Percentiles rank a stretch among this genome's conserved stretches.
These are phyloP conservation scores for Solenopsis fugax DNA, from an alignment of 1,140 invertebrate species.

Conservation along the genomic window DNA sequence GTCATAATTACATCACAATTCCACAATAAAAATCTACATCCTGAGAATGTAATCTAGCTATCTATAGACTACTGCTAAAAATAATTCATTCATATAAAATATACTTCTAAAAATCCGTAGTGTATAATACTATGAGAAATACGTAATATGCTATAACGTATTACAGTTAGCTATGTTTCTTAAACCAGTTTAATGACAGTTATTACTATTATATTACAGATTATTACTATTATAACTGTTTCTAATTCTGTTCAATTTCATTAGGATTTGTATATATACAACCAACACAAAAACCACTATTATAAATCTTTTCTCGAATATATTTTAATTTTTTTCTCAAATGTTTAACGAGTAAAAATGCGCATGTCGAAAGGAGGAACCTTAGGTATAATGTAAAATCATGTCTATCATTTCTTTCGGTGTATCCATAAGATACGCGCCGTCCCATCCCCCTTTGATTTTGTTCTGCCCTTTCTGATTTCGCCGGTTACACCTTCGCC, in stretches of 20 bases:
- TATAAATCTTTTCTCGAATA: neutral
- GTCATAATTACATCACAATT: no score
- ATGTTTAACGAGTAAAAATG: neutral
- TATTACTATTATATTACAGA: no score
- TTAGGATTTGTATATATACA: neutral
- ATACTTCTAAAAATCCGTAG: no score
- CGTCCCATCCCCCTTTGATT: constrained; percentile 70
- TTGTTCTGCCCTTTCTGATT: constrained; percentile 61
- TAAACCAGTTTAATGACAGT: no score
- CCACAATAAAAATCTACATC: no score
- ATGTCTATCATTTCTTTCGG: constrained; percentile 24
- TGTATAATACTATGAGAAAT: no score
- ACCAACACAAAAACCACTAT: neutral
- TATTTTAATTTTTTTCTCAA: neutral
- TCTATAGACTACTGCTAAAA: no score
- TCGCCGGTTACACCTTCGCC: constrained; percentile 46
- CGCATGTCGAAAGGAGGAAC: neutral
- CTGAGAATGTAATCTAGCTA: no score
- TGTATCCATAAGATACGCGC: neutral
- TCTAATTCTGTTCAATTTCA: neutral
- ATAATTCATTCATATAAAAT: no score
- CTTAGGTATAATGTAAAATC: constrained; percentile 27
- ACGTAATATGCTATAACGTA: no score
- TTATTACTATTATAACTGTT: neutral
- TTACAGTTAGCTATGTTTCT: no score